Conservation (phyloP, 2,797 vertebrate genomes). For the Coreius guichenoti region DNA sequence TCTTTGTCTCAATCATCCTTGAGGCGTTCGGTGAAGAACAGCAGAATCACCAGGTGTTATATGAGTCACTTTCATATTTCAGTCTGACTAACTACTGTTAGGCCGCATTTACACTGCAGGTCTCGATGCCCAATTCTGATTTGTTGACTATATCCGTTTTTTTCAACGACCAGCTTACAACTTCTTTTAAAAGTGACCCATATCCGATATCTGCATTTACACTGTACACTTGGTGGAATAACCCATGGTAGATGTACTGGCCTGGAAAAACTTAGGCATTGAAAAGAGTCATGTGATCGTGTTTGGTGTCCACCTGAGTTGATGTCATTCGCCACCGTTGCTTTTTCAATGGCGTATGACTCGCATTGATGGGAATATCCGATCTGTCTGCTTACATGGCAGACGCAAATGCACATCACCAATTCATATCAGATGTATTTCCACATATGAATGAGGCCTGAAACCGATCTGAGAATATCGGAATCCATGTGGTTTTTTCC, state of each 20-base stretch:
- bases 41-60: conserved; percentile 83
- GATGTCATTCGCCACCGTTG: neutral
- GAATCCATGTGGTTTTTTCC: neutral
- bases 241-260: neutral
- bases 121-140: neutral
- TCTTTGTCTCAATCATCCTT: conserved; percentile 95
- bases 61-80: neutral
- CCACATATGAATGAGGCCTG: neutral
- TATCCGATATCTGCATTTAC: neutral
- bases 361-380: too few species aligned
- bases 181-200: neutral
- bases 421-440: neutral
- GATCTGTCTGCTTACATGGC: too few species aligned
- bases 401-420: neutral
- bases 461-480: neutral
- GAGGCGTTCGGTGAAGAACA: conserved; percentile 93
- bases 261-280: neutral
- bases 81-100: neutral
- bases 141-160: neutral
- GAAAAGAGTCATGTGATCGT: neutral
- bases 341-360: neutral
- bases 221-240: neutral
- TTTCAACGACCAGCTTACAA: neutral
- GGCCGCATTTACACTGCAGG: neutral
- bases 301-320: too few species aligned